phyloP scores from a whole-genome alignment of 2,797 vertebrate species.

The Eidolon dupreanum region DNA sequence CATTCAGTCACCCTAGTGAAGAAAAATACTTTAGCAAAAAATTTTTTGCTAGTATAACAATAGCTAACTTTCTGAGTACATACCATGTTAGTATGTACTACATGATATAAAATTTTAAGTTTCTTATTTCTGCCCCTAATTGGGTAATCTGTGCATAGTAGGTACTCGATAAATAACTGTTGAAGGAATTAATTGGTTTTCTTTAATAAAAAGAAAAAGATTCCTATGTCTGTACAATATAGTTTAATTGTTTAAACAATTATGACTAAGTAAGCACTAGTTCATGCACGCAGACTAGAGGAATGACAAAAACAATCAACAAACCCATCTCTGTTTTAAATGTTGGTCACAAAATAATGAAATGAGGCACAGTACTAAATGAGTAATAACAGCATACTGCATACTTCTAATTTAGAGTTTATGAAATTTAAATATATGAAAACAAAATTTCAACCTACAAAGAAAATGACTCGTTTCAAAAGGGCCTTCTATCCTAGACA shows the following conservation, averaged over 20 bases:
- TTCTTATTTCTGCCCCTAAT: not conserved
- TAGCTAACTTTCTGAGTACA: not conserved
- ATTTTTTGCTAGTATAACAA: not conserved
- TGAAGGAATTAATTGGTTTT: not conserved
- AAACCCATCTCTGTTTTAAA: not conserved
- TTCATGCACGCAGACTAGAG: not conserved
- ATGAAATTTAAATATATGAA: not conserved
- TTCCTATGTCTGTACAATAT: not conserved
- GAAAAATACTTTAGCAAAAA: not conserved
- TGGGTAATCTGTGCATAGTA: not conserved
- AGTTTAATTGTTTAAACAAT: slow-evolving; percentile 20
- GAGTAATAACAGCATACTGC: not conserved
- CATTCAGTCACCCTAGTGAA: not conserved
- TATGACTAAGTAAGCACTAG: not conserved
- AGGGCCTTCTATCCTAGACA: not conserved
- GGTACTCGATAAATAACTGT: not conserved
- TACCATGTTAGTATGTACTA: not conserved
- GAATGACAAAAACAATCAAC: not conserved
- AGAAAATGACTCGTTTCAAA: not conserved
- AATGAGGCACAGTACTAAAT: not conserved
- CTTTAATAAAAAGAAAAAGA: not conserved
- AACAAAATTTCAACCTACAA: not conserved
- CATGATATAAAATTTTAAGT: not conserved
- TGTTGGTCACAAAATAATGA: not conserved
- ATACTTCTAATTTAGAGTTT: not conserved